Conservation (phyloP, 2,888 invertebrate genomes). For the Drosophila prostipennis region DNA sequence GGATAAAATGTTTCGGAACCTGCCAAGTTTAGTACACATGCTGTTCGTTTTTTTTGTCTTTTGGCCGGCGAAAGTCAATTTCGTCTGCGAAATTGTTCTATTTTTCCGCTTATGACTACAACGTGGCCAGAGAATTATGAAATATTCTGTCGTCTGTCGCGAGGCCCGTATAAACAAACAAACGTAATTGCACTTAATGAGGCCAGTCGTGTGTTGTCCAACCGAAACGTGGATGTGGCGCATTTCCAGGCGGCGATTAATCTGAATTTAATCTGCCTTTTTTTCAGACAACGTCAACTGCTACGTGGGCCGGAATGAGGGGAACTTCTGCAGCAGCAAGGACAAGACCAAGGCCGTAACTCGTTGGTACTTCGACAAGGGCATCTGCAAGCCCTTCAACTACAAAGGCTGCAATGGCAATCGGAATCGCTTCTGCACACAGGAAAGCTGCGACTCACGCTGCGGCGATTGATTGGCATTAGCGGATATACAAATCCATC, state of each 20-base stretch:
- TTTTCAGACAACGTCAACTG: conserved; percentile 79
- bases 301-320: conserved; percentile 77
- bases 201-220: conserved; percentile 9
- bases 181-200: conserved; percentile 43
- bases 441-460: conserved; percentile 90
- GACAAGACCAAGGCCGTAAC: conserved; percentile 69
- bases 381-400: conserved; percentile 87
- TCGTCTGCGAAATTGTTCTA: conserved; percentile 33
- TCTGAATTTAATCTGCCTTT: conserved; percentile 15
- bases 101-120: conserved; percentile 42
- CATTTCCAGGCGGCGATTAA: conserved; percentile 40
- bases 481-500: conserved; percentile 17
- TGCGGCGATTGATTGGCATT: conserved; percentile 86
- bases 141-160: conserved; percentile 44
- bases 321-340: conserved; percentile 78
- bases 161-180: conserved; percentile 31
- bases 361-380: conserved; percentile 89
- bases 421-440: conserved; percentile 89
- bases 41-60: not conserved
- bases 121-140: conserved; percentile 43
- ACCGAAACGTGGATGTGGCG: conserved; percentile 5
- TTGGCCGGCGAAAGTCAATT: conserved; percentile 10
- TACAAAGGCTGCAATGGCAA: conserved; percentile 91
- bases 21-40: conserved; percentile 25
- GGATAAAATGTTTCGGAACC: conserved; percentile 1